Base-by-base conservation (phyloP, 2,797 vertebrate genomes). In the Sebastiscus albofasciatus region DNA sequence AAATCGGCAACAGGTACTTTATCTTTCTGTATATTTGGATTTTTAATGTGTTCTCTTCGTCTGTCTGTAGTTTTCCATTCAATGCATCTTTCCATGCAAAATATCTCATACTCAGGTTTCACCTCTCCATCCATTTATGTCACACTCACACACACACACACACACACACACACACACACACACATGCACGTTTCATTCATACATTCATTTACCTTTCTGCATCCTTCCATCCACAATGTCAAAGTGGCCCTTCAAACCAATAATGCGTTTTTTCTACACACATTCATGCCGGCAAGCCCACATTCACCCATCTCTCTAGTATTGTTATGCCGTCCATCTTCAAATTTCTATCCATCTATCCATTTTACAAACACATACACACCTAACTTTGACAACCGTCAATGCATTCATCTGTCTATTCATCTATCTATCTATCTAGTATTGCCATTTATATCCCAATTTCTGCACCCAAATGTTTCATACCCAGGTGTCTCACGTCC, bases 1-100 rank as follows among this genome's bases (percentile, higher is more conserved):
- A 95, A 95, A 93, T 94, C 94, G 83, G 94, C 95, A 95, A 95
- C 95, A 96, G 96, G 96, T 96, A 96, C 90, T 91, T 67, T 65
- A 72, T 82, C 52, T 58, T 36, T 73, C 56, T 64, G n/a, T 68
- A 16, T 68, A 5, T n/a, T 16, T 58, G 4, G 3, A 6, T 60
- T 6, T 81, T 14, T 13, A 36, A 71, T 49, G 31, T 1, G 11
- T 26, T 72, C 62, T 3, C 5, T 75, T 14, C 16, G 4, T 55
- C 11, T 18, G 5, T 54, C 60, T 36, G 29, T 10, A 34, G 59
- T 22, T 64, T 34, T 59, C 10, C 20, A 20, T 10, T 31, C 24
- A 39, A 6, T 26, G 20, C 27, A 2, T 82, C 14, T 49, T 13
- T 75, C n/a, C 70, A 20, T 55, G 13, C 27, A 6, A 24, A 6